A percentile compares a stretch with the other conserved stretches of the same genome.
Conservation (phyloP, 2,888 invertebrate species). For the Ashinkailepas kermadecensis region DNA sequence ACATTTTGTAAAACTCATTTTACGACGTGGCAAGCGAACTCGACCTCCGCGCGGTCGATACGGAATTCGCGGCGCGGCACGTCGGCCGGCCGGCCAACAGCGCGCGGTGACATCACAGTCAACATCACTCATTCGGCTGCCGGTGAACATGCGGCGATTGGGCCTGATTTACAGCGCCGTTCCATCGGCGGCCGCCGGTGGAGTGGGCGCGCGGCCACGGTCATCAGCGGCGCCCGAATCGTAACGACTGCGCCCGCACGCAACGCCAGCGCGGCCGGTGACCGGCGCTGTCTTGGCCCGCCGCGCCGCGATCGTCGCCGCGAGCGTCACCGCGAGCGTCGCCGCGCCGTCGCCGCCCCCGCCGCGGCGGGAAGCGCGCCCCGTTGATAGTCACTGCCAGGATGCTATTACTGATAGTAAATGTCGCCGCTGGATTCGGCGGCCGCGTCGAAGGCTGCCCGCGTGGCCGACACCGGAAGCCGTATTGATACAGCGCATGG, state of each 20-base stretch:
- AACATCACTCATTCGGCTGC: not conserved
- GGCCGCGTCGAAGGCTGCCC: not conserved
- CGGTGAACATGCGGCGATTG: not conserved
- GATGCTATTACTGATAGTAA: not conserved
- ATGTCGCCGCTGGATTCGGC: not conserved
- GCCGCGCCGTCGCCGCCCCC: not conserved
- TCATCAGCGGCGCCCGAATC: no score
- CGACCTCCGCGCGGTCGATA: not conserved
- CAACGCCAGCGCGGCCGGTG: no score
- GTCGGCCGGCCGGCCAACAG: not conserved
- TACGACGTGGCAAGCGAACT: not conserved
- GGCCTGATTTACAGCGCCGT: not conserved
- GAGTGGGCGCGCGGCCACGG: no score
- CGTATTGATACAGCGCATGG: not conserved
- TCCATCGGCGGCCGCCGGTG: not conserved
- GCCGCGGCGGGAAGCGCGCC: not conserved
- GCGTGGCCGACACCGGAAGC: not conserved
- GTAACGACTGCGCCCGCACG: no score
- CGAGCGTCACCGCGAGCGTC: no score
- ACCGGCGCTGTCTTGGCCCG: not conserved
- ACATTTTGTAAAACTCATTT: not conserved
- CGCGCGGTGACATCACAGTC: not conserved
- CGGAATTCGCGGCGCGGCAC: not conserved
- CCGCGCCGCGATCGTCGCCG: not conserved
- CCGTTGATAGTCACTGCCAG: not conserved